These are phyloP conservation scores for Enteromius radiatus DNA, from an alignment of 2,797 vertebrate genomes.

Conservation along the genomic window DNA sequence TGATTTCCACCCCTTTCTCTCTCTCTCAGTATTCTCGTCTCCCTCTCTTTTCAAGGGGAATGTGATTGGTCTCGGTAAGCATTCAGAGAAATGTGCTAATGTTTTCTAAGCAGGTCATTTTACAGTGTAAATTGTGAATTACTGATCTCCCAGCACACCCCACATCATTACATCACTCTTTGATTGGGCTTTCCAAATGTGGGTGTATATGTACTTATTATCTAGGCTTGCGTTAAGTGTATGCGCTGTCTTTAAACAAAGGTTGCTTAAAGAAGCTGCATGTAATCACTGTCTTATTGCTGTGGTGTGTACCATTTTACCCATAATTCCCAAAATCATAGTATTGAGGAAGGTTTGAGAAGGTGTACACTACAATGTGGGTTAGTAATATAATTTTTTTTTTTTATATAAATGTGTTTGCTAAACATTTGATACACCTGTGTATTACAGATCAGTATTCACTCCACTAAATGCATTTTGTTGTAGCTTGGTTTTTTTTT, in stretches of 20 bases:
- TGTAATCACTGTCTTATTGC: background rate
- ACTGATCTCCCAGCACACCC: conserved; percentile 71
- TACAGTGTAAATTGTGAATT: conserved; percentile 77
- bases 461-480: background rate
- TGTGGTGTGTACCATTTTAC: background rate
- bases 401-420: too few relatives aligned
- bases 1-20: conserved; percentile 68
- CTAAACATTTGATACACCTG: background rate
- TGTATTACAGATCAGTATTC: background rate
- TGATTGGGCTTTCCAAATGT: conserved; percentile 34
- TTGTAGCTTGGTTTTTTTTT: background rate
- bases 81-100: conserved; percentile 75
- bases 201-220: conserved; percentile 37
- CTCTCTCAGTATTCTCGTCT: conserved; percentile 69
- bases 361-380: background rate
- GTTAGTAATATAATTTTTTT: background rate
- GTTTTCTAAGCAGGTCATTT: conserved; percentile 77
- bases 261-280: conserved; percentile 6
- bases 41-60: conserved; percentile 60
- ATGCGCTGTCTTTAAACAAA: conserved; percentile 13
- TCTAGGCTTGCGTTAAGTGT: conserved; percentile 34
- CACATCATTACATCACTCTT: conserved; percentile 38
- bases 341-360: background rate
- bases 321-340: background rate
- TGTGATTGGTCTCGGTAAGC: conserved; percentile 77